Evolutionary conservation across 2,113 vertebrate genomes (phyloP), one percentile per base, ranked within the genome.

Genomic region (Tachuris rubrigastra): DNA sequence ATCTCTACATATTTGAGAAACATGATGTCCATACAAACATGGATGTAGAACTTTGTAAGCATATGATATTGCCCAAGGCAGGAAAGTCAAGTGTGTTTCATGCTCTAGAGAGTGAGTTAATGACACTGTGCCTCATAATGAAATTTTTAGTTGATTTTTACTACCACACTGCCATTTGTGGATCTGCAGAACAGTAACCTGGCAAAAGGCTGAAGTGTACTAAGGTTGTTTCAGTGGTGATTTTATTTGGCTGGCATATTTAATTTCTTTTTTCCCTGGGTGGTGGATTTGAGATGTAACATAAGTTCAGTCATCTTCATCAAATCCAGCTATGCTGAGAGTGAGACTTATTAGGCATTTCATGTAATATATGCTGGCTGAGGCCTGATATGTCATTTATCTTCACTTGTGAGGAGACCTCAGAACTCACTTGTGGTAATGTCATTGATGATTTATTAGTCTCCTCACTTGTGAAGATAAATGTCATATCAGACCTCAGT

Each of bases 381-480:
- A 66, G 49, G 56, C 88, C 76, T 67, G 85, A 77, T 91, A 39
- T 55, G 72, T 86, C 62, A 95, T 97, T 96, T 92, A 80, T 97
- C 97, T 96, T 97, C 87, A 90, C 95, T 96, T 93, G 62, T 85
- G 94, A 94, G 72, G 69, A 91, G 91, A 93, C 78, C 95, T 96
- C 92, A 94, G 93, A 97, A 94, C 86, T 94, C 94, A 94, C 94
- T 94, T 88, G 72, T 97, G 86, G 90, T 94, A 97, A 95, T 82
- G 91, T 86, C 88, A 78, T 65, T 76, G 92, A 86, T 94, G 95
- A 97, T 96, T 93, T 95, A 97, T 97, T 92, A 93, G 90, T 82
- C 90, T 96, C 84, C 85, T 90, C 73, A 85, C 44, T 94, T 93
- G 93, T 87, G 85, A 97, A 97, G 93, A 97, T 96, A 95, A 96